phyloP scores from a whole-genome alignment of 37 sponge, comb jelly and placozoan genomes.

The Geodia barretti region DNA sequence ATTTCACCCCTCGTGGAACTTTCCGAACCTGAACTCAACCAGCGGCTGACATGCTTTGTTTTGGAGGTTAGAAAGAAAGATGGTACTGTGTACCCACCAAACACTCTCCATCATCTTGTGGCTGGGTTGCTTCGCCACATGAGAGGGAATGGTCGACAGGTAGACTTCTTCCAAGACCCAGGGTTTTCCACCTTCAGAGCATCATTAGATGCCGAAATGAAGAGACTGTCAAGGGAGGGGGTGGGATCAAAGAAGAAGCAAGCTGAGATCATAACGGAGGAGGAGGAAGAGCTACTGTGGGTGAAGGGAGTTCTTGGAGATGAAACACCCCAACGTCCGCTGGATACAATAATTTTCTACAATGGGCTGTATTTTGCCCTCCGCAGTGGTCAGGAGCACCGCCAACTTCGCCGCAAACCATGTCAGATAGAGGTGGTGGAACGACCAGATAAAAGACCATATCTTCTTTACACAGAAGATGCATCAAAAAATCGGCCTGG shows the following conservation, averaged over 20 bases:
- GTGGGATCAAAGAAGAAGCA: constrained; percentile 10
- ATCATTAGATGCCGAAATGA: constrained; percentile 49
- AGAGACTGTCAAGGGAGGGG: constrained; percentile 18
- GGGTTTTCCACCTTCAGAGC: constrained; percentile 15
- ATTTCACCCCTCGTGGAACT: constrained; percentile 8
- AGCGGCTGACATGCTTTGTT: background rate
- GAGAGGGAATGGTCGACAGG: background rate
- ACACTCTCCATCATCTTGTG: constrained; percentile 4
- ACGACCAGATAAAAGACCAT: constrained; percentile 13
- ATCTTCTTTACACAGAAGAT: constrained; percentile 29
- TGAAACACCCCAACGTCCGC: constrained; percentile 3
- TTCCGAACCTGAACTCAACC: background rate
- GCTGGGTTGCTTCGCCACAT: background rate
- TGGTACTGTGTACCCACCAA: constrained; percentile 6
- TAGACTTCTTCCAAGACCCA: constrained; percentile 30
- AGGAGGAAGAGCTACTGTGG: constrained; percentile 36
- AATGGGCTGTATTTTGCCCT: constrained; percentile 53
- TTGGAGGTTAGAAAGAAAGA: constrained; percentile 11
- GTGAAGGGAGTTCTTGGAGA: constrained; percentile 23
- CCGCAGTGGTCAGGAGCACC: constrained; percentile 40
- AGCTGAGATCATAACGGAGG: constrained; percentile 16
- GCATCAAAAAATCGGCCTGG: constrained; percentile 43
- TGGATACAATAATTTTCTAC: constrained; percentile 29
- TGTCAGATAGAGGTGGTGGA: constrained; percentile 38
- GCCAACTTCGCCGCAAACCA: constrained; percentile 20